Conservation (phyloP, 2,113 vertebrate genomes). For the Brachyhypopomus occidentalis region DNA sequence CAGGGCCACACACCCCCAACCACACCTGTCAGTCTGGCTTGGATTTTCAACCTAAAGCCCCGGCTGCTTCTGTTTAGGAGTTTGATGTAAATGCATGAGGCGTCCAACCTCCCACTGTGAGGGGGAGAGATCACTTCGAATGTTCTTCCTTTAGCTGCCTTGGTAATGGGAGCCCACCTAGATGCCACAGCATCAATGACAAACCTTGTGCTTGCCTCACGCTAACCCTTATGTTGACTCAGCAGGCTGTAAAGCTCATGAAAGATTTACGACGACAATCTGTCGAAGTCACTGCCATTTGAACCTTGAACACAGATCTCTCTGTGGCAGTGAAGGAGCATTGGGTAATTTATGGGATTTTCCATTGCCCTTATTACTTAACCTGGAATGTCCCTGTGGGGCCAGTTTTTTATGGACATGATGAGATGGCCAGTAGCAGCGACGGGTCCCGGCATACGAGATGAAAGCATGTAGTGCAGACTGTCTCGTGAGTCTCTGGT, state of each 20-base stretch:
- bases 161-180: not conserved
- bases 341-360: conserved; percentile 15
- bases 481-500: not conserved
- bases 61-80: not conserved
- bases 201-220: not conserved
- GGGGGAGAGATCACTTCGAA: too few species aligned
- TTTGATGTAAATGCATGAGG: conserved; percentile 6
- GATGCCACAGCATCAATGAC: conserved; percentile 28
- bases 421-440: not conserved
- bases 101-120: not conserved
- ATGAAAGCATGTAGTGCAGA: not conserved
- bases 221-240: conserved; percentile 4
- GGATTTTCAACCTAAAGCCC: not conserved
- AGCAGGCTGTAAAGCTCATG: conserved; percentile 39
- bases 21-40: not conserved
- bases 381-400: not conserved
- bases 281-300: conserved; percentile 32
- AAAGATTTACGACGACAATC: conserved; percentile 37
- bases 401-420: not conserved
- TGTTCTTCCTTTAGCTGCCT: not conserved
- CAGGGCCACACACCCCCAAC: too few species aligned
- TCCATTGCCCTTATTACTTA: not conserved
- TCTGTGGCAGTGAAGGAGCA: not conserved
- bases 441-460: not conserved
- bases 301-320: conserved; percentile 31